Base-by-base conservation (phyloP, 2,888 invertebrate genomes). In the Athalia rosae region DNA sequence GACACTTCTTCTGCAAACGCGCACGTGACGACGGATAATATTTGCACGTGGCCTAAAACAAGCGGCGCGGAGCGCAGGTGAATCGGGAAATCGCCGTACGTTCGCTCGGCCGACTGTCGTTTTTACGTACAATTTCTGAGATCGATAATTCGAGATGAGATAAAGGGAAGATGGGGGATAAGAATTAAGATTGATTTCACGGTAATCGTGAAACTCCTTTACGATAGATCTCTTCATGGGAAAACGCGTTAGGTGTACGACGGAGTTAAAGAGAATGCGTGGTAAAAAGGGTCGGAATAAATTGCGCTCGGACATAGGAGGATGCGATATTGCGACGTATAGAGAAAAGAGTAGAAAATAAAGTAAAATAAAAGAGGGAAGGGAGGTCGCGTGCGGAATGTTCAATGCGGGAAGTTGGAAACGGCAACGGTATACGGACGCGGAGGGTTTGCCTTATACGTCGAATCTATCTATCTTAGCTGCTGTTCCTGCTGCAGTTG, bases 391-490 rank as follows among this genome's bases (percentile, higher is more conserved):
- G 61, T 61, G 74, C 74, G 74, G 74, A 74, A 74, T 74, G 74
- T 74, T 74, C 74, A 74, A 74, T 74, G 74, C 74, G 74, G 61
- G 74, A 71, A 71, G 71, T 71, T 71, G 71, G 48, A 48, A 43
- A n/a, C 15, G 66, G 43, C 74, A 74, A 74, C 74, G 74, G 74
- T 74, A 74, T 71, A 71, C 61, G 62, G 13, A 74, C 61, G 50
- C 61, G 74, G 61, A 59, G 11, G 59, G 47, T 59, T 74, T 47
- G 74, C 74, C 74, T 74, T 74, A 74, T 74, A 74, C 61, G 74
- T 74, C 74, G 48, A 61, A 74, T 74, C 74, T 74, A 74, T 74
- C 74, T 47, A 61, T 74, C 47, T 59, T 59, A 50, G 67, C 48
- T 11, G 9, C 9, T 11, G 8, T 53, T 53, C 41, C 67, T n/a